A percentile compares a stretch with the other conserved stretches of the same genome.
Evolutionary conservation across 2,888 invertebrate species (phyloP).

Genomic region (Tuta absoluta): DNA sequence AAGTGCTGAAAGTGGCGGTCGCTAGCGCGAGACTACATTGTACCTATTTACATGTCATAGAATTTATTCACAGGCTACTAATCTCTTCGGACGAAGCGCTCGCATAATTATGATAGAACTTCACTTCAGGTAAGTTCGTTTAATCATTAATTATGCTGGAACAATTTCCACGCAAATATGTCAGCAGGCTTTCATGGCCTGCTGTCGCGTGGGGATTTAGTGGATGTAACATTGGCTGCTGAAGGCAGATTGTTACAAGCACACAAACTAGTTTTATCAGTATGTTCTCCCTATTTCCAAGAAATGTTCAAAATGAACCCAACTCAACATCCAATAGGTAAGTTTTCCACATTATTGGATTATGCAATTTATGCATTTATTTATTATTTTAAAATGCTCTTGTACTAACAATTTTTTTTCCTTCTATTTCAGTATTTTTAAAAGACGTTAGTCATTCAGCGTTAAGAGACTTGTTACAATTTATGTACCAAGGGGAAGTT

Average conservation of each 20-base stretch:
- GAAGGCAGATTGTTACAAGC: slow-evolving; percentile 86
- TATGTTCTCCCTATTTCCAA: slow-evolving; percentile 87
- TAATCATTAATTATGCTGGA: too few relatives aligned
- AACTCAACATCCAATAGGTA: slow-evolving; percentile 85
- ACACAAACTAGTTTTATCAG: slow-evolving; percentile 86
- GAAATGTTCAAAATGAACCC: slow-evolving; percentile 87
- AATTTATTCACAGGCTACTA: too few relatives aligned
- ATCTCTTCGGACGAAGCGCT: too few relatives aligned
- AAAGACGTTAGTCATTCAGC: slow-evolving; percentile 87
- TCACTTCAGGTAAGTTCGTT: too few relatives aligned
- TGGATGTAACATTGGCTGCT: slow-evolving; percentile 86
- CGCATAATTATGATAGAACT: too few relatives aligned
- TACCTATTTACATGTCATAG: too few relatives aligned
- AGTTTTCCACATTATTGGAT: neutral
- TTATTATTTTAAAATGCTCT: neutral
- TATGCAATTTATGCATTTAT: neutral
- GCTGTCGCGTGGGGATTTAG: slow-evolving; percentile 85
- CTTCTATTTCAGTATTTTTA: slow-evolving; percentile 84
- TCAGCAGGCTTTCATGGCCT: slow-evolving; percentile 87
- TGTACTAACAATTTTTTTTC: slow-evolving; percentile 37
- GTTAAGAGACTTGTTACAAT: slow-evolving; percentile 85
- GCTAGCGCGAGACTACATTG: too few relatives aligned
- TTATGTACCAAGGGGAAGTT: slow-evolving; percentile 87
- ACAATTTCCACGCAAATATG: slow-evolving; percentile 87
- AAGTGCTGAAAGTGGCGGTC: too few relatives aligned